Base-by-base conservation (phyloP, 2,888 invertebrate species). In the Argynnis bischoffii region DNA sequence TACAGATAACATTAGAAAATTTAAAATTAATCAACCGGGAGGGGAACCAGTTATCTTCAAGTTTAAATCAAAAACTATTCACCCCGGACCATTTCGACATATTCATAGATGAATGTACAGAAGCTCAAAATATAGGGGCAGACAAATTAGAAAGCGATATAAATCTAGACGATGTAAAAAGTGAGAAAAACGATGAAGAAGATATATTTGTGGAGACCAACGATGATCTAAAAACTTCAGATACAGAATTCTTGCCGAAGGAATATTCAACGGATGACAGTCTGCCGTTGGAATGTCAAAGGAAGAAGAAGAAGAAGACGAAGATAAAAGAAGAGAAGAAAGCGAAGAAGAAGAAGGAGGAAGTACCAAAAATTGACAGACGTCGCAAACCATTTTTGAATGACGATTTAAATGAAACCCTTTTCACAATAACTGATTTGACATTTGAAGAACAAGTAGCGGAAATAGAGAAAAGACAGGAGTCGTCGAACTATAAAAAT, bases 301-400 rank as follows among this genome's bases (percentile, higher is more conserved):
- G 77, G 16, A 75, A 72, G 11, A 85, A 80, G 21, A 47, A 67
- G 35, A 64, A 59, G 18, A n/a, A 56, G 59, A 81, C 71, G 60
- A 54, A 69, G 18, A 78, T 77, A 41, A 41, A 11, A 41, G 35
- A 41, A 65, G 69, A 13, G 72, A 78, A 59, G 68, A 77, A 6
- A 79, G 81, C 79, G 69, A 53, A 74, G 61, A 75, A 69, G 35
- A 77, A 76, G 41, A 76, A 74, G 53, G 60, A 56, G 5, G 69
- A 74, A 5, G 83, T 83, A 56, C 88, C 87, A 0, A 89, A 89
- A 66, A 81, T 89, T 0, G 89, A 89, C 69, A 74, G 89, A 1
- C 69, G 91, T 0, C 71, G 89, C 14, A 90, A 88, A 54, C 91
- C 90, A 0, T 88, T 91, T 56, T 59, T 90, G 1, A 90, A 87